Base-by-base conservation (phyloP, 2,888 invertebrate species). In the Eulithis prunata region DNA sequence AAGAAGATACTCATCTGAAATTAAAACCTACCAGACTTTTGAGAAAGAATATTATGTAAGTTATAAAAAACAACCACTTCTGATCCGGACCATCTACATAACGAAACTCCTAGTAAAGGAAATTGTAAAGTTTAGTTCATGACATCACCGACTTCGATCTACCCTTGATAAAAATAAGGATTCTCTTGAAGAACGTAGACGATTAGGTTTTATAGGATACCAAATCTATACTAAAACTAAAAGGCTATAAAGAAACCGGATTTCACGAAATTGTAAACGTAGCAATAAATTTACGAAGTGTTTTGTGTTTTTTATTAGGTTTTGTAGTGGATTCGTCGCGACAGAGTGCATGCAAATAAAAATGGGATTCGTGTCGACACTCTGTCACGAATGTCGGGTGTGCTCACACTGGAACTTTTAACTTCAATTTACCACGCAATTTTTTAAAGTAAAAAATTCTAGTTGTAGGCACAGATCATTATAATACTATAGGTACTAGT, bases 261-360 rank as follows among this genome's bases (percentile, higher is more conserved):
- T 69, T 70, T 57, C 51, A 49, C 58, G 47, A 64, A 61, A 69
- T 66, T 62, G 69, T 58, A 64, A 66, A 63, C 62, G 58, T 38
- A 51, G 58, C 63, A 57, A 64, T 68, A 66, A 60, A 68, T 71
- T 68, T 13, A 55, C 57, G 21, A 68, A 71, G 62, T 62, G 69
- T 62, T 64, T 58, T 45, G 63, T 43, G 45, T 57, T 43, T 46
- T 70, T 71, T 72, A 71, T 68, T 72, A 69, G 64, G 62, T 63
- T 63, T 59, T 47, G 62, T 57, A 62, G 66, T 54, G 64, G 49
- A 54, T 57, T 36, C 55, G 68, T 58, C 65, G 63, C 57, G 64
- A 64, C 49, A 62, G 59, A 68, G 58, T 72, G 68, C 68, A 69
- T 58, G 68, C 62, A 66, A 69, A 69, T 66, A 57, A 57, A 65